Evolutionary conservation across 2,797 vertebrate species (phyloP).

Genomic region (Melanotaenia pygmaea): DNA sequence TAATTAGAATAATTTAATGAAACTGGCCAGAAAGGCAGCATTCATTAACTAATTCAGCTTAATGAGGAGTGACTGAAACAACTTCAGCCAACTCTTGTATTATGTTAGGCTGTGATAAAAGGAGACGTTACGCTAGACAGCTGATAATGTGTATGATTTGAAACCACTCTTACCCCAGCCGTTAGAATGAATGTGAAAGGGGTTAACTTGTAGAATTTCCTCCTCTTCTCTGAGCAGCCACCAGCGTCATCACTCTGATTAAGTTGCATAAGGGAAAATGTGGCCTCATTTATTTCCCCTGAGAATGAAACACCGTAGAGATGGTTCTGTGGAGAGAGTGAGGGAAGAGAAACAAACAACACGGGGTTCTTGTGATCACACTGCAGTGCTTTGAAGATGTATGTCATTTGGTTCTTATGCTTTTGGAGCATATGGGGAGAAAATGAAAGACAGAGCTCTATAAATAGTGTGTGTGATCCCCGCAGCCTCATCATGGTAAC

Average conservation of each 20-base stretch:
- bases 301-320: conserved; percentile 43
- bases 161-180: not conserved
- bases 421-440: conserved; percentile 32
- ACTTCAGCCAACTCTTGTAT: not conserved
- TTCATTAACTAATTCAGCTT: conserved; percentile 1
- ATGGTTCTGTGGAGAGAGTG: conserved; percentile 3
- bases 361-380: conserved; percentile 74
- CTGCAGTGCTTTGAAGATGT: conserved; percentile 66
- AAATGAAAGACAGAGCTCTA: conserved; percentile 65
- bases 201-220: conserved; percentile 50
- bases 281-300: conserved; percentile 74
- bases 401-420: conserved; percentile 62
- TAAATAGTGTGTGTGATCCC: conserved; percentile 82
- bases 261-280: conserved; percentile 72
- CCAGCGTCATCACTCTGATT: conserved; percentile 72
- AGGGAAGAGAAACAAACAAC: conserved; percentile 33
- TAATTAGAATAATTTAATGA: not conserved
- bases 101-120: not conserved
- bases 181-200: conserved; percentile 27
- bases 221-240: conserved; percentile 58
- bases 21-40: not conserved
- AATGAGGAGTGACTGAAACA: not conserved
- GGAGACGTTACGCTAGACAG: not conserved
- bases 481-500: conserved; percentile 79
- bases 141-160: not conserved